Evolutionary conservation across 2,113 vertebrate species (phyloP).

Genomic region (Sebastes schlegelii): DNA sequence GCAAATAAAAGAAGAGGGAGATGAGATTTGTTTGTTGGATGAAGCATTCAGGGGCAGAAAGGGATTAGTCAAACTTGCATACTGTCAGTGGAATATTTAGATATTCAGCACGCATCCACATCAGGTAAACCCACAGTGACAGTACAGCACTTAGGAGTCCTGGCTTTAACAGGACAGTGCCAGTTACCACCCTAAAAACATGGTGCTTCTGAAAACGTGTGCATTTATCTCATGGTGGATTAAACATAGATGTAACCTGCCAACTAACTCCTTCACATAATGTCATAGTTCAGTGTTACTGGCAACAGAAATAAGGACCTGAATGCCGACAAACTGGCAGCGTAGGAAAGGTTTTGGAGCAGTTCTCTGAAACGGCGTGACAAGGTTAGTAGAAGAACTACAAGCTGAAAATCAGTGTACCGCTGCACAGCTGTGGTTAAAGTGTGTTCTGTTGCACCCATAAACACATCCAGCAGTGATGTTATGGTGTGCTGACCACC

Average conservation of each 20-base stretch:
- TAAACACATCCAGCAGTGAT: neutral
- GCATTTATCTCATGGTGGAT: neutral
- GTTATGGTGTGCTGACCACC: neutral
- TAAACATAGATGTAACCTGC: neutral
- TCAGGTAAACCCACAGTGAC: constrained; percentile 18
- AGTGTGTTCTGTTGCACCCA: neutral
- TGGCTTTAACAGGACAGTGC: neutral
- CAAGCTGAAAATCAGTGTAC: neutral
- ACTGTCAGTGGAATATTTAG: constrained; percentile 33
- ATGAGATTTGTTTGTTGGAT: constrained; percentile 17
- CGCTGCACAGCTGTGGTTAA: neutral
- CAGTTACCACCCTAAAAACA: neutral
- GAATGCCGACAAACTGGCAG: neutral
- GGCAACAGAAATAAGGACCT: neutral
- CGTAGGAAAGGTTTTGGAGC: neutral
- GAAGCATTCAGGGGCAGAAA: constrained; percentile 21
- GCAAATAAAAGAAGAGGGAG: constrained; percentile 12
- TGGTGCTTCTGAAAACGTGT: neutral
- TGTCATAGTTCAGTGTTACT: neutral
- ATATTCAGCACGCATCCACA: constrained; percentile 18
- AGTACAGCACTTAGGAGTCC: neutral
- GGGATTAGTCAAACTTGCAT: constrained; percentile 42
- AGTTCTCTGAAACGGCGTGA: neutral
- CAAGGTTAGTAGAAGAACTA: neutral
- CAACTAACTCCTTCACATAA: constrained; percentile 25